Evolutionary conservation across 2,888 invertebrate genomes (phyloP).

Genomic region (Platycheirus rosarum): DNA sequence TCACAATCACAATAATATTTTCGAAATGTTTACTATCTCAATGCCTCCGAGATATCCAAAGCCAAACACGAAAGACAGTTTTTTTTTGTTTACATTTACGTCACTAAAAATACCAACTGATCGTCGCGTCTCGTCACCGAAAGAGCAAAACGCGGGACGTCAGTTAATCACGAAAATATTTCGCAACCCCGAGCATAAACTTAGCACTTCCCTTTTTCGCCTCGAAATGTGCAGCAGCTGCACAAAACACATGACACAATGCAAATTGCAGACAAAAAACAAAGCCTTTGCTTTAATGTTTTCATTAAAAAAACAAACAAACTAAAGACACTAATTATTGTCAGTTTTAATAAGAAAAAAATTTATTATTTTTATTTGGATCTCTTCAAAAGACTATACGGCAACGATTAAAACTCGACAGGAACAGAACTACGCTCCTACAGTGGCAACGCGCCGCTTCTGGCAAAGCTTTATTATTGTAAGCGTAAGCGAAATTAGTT

Average conservation of each 20-base stretch:
- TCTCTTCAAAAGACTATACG: neutral
- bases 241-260: conserved; percentile 6
- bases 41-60: neutral
- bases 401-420: neutral
- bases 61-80: too few relatives aligned
- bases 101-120: too few relatives aligned
- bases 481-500: conserved; percentile 48
- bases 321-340: neutral
- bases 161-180: conserved; percentile 8
- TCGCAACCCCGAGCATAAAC: neutral
- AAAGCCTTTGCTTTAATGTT: conserved; percentile 1
- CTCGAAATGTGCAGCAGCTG: neutral
- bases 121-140: neutral
- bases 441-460: neutral
- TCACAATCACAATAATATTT: neutral
- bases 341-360: neutral
- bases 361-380: neutral
- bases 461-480: conserved; percentile 12
- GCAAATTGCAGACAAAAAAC: conserved; percentile 4
- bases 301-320: conserved; percentile 2
- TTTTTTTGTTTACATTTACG: neutral
- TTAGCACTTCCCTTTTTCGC: conserved; percentile 8
- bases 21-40: neutral
- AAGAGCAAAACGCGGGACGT: too few relatives aligned
- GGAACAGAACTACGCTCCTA: neutral